Percentiles rank a stretch among this genome's conserved stretches.
Evolutionary conservation across 2,888 invertebrate species (phyloP).

Genomic region (Sympetrum striolatum): DNA sequence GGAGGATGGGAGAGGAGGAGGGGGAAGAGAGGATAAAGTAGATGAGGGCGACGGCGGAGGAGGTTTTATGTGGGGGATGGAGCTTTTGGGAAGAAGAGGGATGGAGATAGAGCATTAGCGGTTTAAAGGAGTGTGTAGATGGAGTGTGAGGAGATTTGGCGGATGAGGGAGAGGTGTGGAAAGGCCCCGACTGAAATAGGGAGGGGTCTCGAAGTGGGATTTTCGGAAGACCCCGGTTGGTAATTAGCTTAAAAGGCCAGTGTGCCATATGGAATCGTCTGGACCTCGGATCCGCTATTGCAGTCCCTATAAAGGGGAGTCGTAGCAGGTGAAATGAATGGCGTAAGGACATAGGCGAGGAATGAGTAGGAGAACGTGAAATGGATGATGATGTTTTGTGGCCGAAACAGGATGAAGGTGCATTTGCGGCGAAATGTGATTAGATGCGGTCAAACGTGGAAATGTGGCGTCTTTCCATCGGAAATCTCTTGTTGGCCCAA

Average conservation of each 20-base stretch:
- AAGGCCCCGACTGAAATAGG: background rate
- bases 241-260: constrained; percentile 35
- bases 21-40: background rate
- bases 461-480: background rate
- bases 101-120: background rate
- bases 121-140: constrained; percentile 2
- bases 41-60: background rate
- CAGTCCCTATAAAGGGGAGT: background rate
- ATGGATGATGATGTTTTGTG: background rate
- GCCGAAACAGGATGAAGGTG: background rate
- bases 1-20: background rate
- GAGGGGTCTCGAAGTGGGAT: background rate
- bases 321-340: background rate
- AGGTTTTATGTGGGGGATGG: background rate
- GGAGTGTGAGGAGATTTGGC: background rate
- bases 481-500: background rate
- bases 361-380: background rate
- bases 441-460: background rate
- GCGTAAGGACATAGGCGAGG: background rate
- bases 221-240: background rate
- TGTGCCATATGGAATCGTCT: background rate
- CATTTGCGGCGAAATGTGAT: background rate
- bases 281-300: background rate
- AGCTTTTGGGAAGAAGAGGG: constrained; percentile 7
- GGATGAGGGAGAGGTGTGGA: background rate